phyloP scores from a whole-genome alignment of 2,113 vertebrate genomes.

The Phodopus roborovskii region DNA sequence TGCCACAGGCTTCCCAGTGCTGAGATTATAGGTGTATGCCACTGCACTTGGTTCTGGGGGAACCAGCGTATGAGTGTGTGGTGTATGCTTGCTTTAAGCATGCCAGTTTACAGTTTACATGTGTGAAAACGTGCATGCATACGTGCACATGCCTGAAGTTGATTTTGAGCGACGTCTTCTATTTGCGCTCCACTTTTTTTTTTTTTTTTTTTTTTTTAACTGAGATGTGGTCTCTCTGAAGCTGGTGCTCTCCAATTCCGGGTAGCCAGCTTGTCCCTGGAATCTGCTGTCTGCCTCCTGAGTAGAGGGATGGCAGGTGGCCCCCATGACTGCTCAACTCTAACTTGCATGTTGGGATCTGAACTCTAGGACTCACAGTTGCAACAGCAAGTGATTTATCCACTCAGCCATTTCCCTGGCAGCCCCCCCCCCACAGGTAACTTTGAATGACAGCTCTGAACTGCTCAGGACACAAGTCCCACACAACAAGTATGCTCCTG shows the following conservation, averaged over 20 bases:
- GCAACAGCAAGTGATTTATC: neutral
- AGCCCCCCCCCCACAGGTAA: neutral
- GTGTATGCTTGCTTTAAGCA: neutral
- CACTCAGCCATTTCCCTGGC: neutral
- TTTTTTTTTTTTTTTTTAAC: no score
- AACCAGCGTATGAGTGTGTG: neutral
- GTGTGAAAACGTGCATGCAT: neutral
- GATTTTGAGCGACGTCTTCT: neutral
- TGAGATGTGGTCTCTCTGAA: neutral
- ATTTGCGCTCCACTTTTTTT: neutral
- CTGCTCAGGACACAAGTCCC: constrained; percentile 70
- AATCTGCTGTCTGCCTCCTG: neutral
- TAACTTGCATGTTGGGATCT: neutral
- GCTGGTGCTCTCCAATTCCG: neutral
- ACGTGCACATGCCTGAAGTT: neutral
- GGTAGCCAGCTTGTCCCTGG: neutral
- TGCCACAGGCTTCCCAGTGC: neutral
- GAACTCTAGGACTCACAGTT: neutral
- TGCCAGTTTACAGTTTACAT: neutral
- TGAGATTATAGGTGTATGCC: neutral
- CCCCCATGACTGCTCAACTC: neutral
- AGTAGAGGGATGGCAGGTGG: no score
- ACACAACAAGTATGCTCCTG: constrained; percentile 68
- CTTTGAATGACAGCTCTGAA: constrained; percentile 75
- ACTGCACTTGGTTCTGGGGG: neutral